Base-by-base conservation (phyloP, 2,888 invertebrate genomes). In the Blastobasis adustella region DNA sequence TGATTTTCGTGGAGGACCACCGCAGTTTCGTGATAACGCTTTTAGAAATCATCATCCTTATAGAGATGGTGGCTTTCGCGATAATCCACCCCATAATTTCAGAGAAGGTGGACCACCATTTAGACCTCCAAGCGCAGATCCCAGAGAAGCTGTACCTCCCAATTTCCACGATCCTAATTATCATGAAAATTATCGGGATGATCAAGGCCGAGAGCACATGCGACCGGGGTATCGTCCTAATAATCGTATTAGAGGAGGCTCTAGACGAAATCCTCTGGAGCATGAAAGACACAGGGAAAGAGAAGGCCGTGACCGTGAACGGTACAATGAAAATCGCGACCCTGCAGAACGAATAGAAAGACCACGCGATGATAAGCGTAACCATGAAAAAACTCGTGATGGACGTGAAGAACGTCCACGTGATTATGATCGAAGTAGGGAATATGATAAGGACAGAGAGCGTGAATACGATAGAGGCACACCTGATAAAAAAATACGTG, bases 221-320 rank as follows among this genome's bases (percentile, higher is more conserved):
- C 73, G 84, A 37, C 62, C 82, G 39, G 78, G 79, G 5, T 80
- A 71, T 62, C 73, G 84, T 49, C 63, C 77, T 49, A 73, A 61
- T 59, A 60, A 67, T 48, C 79, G 84, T 23, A 79, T 54, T 58
- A 71, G 84, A 57, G 78, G 75, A 10, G 76, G 68, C 2, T 72
- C 79, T 36, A 75, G 88, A 55, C 81, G 87, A 36, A 80, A 81
- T 66, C 72, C 72, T 43, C 49, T 63, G n/a, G 85, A 87, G 52
- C 73, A 76, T 55, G 82, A 83, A 37, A 76, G 81, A 57, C 81
- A 82, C 49, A 67, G 89, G 51, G 90, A 91, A 44, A 76, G 79
- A 60, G 74, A 87, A 58, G 79, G 75, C 54, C 71, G 87, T 62
- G 81, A 83, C 58, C 69, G 85, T 50, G 84, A 87, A 60, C 73